Base-by-base conservation (phyloP, 2,113 vertebrate species). In the Scomber japonicus region DNA sequence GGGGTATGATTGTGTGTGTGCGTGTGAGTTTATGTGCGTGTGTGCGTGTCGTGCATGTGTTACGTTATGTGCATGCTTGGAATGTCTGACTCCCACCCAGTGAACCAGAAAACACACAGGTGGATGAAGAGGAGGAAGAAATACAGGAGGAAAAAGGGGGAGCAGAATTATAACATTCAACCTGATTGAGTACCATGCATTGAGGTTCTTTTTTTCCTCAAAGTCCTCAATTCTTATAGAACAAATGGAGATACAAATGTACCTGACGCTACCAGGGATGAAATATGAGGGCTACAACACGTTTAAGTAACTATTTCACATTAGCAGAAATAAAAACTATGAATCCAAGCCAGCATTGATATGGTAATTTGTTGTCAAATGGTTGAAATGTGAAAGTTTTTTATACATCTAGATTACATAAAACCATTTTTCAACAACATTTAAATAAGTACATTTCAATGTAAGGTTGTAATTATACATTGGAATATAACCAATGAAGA, bases 41-140 rank as follows among this genome's bases (percentile, higher is more conserved):
- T 60, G 54, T n/a, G 62, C 57, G 65, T 70, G 62, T 57, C 82
- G 82, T 63, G 67, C 66, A 50, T 53, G 76, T 75, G 21, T 82
- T 40, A 40, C 35, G 81, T 71, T 84, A 54, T 69, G 69, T 85
- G 81, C 78, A 79, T 85, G 86, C 72, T 84, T 87, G 91, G 90
- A 92, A 93, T 93, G 89, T 91, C 80, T 73, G 66, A 84, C 80
- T 90, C 89, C 83, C 87, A 85, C 83, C 86, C 90, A 91, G 40
- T 89, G 86, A 92, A 92, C 65, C 86, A 90, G 92, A 92, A 89
- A 90, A 91, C 75, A 74, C 84, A 83, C 89, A 91, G 87, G 89
- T 90, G 86, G 86, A 82, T 82, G 68, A 83, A 55, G 44, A 68
- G 49, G 48, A 64, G 67, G 62, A 73, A 55, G 48, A 83, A 72